Conservation (phyloP, 2,888 invertebrate species). For the Limenitis camilla region DNA sequence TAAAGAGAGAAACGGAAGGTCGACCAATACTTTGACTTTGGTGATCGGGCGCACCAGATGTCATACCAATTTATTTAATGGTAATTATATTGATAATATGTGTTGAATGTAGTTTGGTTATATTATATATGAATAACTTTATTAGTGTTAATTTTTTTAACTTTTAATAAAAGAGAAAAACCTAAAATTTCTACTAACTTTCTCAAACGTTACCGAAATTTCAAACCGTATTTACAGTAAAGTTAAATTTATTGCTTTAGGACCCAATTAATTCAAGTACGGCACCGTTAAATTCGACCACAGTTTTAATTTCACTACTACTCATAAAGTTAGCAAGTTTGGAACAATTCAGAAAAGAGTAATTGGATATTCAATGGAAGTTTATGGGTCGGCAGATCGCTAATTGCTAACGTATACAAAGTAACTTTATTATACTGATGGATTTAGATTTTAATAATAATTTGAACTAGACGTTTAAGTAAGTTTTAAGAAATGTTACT, state of each 20-base stretch:
- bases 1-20: too few relatives aligned
- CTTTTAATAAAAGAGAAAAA: too few relatives aligned
- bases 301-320: constrained; percentile 18
- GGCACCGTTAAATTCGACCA: constrained; percentile 13
- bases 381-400: constrained; percentile 10
- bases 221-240: neutral
- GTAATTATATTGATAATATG: too few relatives aligned
- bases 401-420: constrained; percentile 4
- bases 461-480: too few relatives aligned
- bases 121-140: too few relatives aligned
- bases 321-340: constrained; percentile 15
- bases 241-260: constrained; percentile 14
- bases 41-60: too few relatives aligned
- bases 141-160: too few relatives aligned
- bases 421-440: neutral
- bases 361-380: constrained; percentile 16
- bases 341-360: constrained; percentile 15
- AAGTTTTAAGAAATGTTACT: too few relatives aligned
- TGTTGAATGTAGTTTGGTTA: too few relatives aligned
- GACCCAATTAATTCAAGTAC: constrained; percentile 17
- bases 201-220: neutral
- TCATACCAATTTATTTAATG: too few relatives aligned
- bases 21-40: too few relatives aligned
- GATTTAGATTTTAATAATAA: neutral
- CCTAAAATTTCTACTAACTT: neutral